Evolutionary conservation across 2,113 vertebrate species (phyloP), one percentile per base, ranked within the genome.

Genomic region (Hippocampus abdominalis): DNA sequence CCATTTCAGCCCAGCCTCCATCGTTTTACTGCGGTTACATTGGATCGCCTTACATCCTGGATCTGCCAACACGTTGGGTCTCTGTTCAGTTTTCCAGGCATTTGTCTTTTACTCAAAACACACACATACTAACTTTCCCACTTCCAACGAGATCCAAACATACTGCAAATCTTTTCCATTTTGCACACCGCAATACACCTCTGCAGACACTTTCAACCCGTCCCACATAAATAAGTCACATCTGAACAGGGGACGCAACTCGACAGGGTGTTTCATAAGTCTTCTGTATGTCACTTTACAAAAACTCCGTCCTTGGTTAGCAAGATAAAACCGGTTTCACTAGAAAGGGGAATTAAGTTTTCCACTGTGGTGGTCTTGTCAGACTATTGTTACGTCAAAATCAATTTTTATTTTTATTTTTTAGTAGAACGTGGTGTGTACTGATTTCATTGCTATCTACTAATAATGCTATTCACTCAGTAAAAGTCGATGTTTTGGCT

Each of bases 1-100:
- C 75, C 71, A 80, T 87, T 84, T 83, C 42, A 77, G 78, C 27
- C 54, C 76, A 42, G 82, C 73, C 78, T 84, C 81, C 84, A 86
- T 87, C 81, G 63, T 81, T 85, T 83, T 75, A 65, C 74, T 86
- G 86, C 79, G 74, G 76, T 87, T 74, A 64, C 66, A 64, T 21
- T 73, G 79, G 64, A 82, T 75, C 64, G 57, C 70, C 68, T 78
- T 57, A 75, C 67, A 76, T 76, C 66, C 67, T 79, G 74, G 64
- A 76, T 64, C 71, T 68, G 69, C 77, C 72, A 74, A 69, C 3
- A 27, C 40, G 61, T 76, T 84, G 8, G 69, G 65, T 46, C 66
- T 39, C 66, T 66, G 79, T 81, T 71, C 66, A 72, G 48, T 83
- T 84, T 87, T 85, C 75, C 75, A 73, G 70, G 56, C 21, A 0